phyloP scores from a whole-genome alignment of 1,140 invertebrate genomes.

The Tetramorium simillimum region DNA sequence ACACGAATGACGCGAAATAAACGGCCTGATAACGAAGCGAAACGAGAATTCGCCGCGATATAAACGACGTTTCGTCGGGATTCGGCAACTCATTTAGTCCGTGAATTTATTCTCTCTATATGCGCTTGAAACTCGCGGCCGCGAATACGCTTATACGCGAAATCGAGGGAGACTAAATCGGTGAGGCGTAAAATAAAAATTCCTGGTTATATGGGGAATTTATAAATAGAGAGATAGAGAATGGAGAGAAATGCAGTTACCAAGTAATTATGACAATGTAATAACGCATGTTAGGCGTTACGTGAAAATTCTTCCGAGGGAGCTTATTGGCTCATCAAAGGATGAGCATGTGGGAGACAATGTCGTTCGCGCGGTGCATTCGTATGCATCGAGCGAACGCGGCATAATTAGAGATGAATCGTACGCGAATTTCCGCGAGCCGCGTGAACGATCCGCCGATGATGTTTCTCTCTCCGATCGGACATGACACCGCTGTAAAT shows the following conservation, averaged over 20 bases:
- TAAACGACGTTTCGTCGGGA: conserved; percentile 43
- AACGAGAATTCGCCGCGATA: conserved; percentile 48
- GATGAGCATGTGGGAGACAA: neutral
- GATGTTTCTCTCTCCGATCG: conserved; percentile 67
- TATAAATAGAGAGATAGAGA: neutral
- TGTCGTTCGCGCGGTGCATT: conserved; percentile 17
- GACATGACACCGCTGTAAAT: conserved; percentile 44
- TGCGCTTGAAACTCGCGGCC: conserved; percentile 10
- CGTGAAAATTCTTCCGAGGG: neutral
- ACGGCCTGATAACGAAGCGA: conserved; percentile 47
- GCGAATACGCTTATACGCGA: conserved; percentile 7
- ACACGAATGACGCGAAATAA: conserved; percentile 42
- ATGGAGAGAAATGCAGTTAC: neutral
- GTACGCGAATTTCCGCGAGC: conserved; percentile 61
- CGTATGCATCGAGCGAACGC: conserved; percentile 39
- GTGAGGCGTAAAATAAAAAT: conserved; percentile 28
- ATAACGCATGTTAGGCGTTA: neutral
- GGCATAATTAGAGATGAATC: conserved; percentile 66
- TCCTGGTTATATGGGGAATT: neutral
- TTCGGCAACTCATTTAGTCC: conserved; percentile 53
- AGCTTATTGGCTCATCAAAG: conserved; percentile 4
- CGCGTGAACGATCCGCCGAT: conserved; percentile 26
- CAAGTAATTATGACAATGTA: conserved; percentile 1
- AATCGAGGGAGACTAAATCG: neutral
- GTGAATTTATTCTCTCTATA: conserved; percentile 49